Base-by-base conservation (phyloP, 2,797 vertebrate genomes). In the Sebastes taczanowskii region DNA sequence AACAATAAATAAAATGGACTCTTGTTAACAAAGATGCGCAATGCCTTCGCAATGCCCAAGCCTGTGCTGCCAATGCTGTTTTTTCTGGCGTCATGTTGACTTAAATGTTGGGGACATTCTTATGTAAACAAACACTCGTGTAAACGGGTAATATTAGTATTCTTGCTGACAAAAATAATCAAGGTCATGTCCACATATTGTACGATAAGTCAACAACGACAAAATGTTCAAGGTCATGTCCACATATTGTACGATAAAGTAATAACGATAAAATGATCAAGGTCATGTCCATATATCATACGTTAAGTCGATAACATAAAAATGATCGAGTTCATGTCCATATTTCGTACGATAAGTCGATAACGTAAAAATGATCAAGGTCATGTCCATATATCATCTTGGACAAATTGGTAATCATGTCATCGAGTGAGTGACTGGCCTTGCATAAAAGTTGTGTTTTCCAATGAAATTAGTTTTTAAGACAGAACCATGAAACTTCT, bases 401-500 rank as follows among this genome's bases (percentile, higher is more conserved):
- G 4, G 16, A 34, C 18, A n/a, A 52, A 60, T 61, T 69, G 55
- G 34, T 25, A 46, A 3, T 23, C 6, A 16, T 30, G 20, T 70
- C 42, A 38, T 29, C 1, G 6, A 49, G 11, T 34, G 14, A 35
- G 22, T 23, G 23, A 8, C 25, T 65, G 8, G 0, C 20, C 13
- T 58, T 42, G 7, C 32, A 55, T 6, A 34, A 2, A 65, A 65
- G 58, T 29, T 23, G 58, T 20, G 18, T 30, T 29, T 82, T 66
- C 14, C 64, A 16, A 62, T 56, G 14, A 74, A 80, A 79, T 34
- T 6, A 9, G 3, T 71, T 61, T 49, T 72, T 61, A 75, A 60
- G 61, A 25, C 67, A 68, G 18, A 69, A 66, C 70, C 2, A 6
- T 68, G 70, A 74, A 1, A 38, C 53, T 25, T 25, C 46, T 55